Percentiles rank a stretch among this genome's conserved stretches.
Conservation (phyloP, 2,113 vertebrate genomes). For the Labeo rohita region DNA sequence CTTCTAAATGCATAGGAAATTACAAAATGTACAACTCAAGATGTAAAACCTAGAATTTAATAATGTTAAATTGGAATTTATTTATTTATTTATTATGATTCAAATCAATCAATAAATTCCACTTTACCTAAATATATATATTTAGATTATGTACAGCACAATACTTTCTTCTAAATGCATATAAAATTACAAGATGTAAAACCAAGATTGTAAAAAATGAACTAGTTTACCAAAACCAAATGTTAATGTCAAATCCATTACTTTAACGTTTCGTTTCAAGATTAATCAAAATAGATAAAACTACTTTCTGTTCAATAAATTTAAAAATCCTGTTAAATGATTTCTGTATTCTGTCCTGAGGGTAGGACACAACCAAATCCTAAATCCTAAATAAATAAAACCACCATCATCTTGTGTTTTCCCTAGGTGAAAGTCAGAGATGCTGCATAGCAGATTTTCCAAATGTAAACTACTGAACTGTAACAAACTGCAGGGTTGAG, state of each 20-base stretch:
- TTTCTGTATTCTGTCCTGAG: not conserved
- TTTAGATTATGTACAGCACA: too few relatives aligned
- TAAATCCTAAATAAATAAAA: constrained; percentile 11
- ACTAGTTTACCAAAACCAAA: not conserved
- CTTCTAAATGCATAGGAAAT: too few relatives aligned
- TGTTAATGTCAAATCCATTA: not conserved
- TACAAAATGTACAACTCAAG: too few relatives aligned
- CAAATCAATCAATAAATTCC: too few relatives aligned
- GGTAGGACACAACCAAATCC: not conserved
- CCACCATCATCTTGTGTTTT: not conserved
- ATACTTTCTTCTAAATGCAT: too few relatives aligned
- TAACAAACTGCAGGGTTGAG: not conserved
- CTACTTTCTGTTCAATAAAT: not conserved
- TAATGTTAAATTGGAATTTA: too few relatives aligned
- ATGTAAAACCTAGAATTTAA: too few relatives aligned
- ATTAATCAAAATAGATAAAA: not conserved
- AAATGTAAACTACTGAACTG: not conserved
- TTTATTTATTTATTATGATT: too few relatives aligned
- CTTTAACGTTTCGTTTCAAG: not conserved
- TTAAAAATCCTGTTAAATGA: not conserved
- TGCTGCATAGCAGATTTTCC: not conserved
- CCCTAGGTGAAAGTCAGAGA: not conserved
- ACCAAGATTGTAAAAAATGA: not conserved
- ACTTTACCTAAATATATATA: too few relatives aligned
- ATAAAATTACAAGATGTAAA: not conserved